phyloP scores from a whole-genome alignment of 2,113 vertebrate genomes.

The Dryoscopus gambensis region DNA sequence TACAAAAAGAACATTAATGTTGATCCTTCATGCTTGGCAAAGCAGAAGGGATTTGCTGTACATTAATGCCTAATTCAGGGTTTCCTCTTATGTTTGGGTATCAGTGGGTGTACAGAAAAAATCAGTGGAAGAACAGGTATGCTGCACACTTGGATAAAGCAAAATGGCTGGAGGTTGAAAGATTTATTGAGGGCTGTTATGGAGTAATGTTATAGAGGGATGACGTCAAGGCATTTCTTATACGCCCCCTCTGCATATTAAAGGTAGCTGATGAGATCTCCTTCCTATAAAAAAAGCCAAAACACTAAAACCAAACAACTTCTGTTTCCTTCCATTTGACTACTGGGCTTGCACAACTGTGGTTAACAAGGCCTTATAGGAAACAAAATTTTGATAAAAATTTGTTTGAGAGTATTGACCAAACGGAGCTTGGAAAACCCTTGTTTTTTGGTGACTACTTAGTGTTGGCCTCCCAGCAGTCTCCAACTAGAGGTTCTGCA shows the following conservation, averaged over 20 bases:
- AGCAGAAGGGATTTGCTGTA: conserved; percentile 4
- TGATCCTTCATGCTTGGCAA: neutral
- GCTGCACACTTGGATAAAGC: neutral
- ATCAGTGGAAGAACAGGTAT: neutral
- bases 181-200: neutral
- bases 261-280: neutral
- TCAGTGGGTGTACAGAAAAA: neutral
- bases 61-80: neutral
- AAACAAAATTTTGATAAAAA: neutral
- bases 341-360: neutral
- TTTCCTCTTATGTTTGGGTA: neutral
- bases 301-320: neutral
- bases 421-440: neutral
- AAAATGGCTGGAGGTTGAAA: neutral
- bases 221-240: neutral
- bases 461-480: neutral
- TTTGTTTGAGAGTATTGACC: neutral
- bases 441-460: neutral
- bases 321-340: neutral
- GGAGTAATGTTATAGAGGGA: neutral
- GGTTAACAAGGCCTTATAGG: neutral
- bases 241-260: neutral
- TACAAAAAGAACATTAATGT: neutral
- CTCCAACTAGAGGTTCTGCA: neutral
- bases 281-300: neutral